phyloP scores from a whole-genome alignment of 2,888 invertebrate genomes.

The Orthosia cruda region DNA sequence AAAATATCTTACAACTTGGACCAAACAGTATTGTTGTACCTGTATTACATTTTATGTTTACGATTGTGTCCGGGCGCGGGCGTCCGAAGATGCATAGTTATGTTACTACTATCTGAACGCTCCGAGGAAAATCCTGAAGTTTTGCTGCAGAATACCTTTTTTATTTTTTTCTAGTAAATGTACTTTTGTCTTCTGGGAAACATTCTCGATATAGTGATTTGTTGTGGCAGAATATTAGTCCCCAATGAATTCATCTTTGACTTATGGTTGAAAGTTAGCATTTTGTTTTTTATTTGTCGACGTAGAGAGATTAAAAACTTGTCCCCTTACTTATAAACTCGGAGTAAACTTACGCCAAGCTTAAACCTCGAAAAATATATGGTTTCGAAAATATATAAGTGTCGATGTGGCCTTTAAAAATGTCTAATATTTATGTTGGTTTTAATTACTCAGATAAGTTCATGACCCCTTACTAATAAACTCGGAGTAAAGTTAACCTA shows the following conservation, averaged over 20 bases:
- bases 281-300: slow-evolving; percentile 6
- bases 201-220: slow-evolving; percentile 31
- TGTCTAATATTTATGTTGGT: too few species aligned
- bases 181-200: slow-evolving; percentile 16
- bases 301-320: neutral
- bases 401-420: too few species aligned
- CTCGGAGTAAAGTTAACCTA: too few species aligned
- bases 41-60: slow-evolving; percentile 69
- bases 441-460: too few species aligned
- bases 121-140: slow-evolving; percentile 53
- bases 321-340: too few species aligned
- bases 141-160: slow-evolving; percentile 36
- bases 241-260: slow-evolving; percentile 26
- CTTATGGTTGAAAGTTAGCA: neutral
- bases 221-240: slow-evolving; percentile 27
- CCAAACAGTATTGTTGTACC: slow-evolving; percentile 58
- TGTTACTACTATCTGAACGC: slow-evolving; percentile 51
- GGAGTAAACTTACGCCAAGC: too few species aligned
- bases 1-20: slow-evolving; percentile 25
- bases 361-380: too few species aligned
- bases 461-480: too few species aligned
- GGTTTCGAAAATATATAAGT: too few species aligned
- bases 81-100: slow-evolving; percentile 67
- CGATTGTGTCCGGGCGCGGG: slow-evolving; percentile 62
- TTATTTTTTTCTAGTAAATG: slow-evolving; percentile 35